Percentiles rank a stretch among this genome's conserved stretches.
phyloP scores from a whole-genome alignment of 2,113 vertebrate species.

The Synchiropus splendidus region DNA sequence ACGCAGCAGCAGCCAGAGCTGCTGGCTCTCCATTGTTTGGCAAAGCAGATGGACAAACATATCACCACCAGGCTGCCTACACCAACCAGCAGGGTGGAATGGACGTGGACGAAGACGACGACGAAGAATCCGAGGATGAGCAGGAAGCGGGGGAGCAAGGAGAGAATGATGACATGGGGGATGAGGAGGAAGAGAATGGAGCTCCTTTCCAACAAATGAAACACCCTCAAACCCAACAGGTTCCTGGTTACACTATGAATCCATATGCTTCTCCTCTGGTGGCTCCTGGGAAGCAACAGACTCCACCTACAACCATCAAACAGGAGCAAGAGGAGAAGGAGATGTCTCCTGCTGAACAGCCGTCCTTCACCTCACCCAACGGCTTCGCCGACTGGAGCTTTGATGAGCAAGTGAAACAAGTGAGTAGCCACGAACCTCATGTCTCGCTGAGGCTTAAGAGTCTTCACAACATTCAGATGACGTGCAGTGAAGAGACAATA shows the following conservation, averaged over 20 bases:
- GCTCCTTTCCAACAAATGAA: slow-evolving; percentile 47
- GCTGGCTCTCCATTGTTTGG: slow-evolving; percentile 50
- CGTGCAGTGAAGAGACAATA: too few relatives aligned
- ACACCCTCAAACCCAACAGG: slow-evolving; percentile 62
- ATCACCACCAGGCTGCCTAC: slow-evolving; percentile 32
- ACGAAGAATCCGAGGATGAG: slow-evolving; percentile 62
- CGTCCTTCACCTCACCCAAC: slow-evolving; percentile 48
- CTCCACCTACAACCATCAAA: slow-evolving; percentile 56
- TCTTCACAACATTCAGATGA: too few relatives aligned
- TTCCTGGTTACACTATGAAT: slow-evolving; percentile 46
- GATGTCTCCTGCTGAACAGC: slow-evolving; percentile 53
- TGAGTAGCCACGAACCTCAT: slow-evolving; percentile 43
- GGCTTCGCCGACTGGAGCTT: slow-evolving; percentile 72
- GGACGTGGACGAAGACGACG: slow-evolving; percentile 35
- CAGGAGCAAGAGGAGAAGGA: slow-evolving; percentile 76
- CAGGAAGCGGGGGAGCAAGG: slow-evolving; percentile 51
- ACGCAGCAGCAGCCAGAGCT: slow-evolving; percentile 66
- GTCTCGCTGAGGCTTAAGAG: too few relatives aligned
- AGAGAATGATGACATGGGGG: slow-evolving; percentile 43
- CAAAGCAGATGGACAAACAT: slow-evolving; percentile 51
- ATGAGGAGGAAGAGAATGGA: slow-evolving; percentile 26
- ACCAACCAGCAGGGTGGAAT: slow-evolving; percentile 49
- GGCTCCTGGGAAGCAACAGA: slow-evolving; percentile 32
- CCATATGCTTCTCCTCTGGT: slow-evolving; percentile 43
- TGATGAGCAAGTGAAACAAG: slow-evolving; percentile 83